Percentiles rank a stretch among this genome's conserved stretches.
These are phyloP conservation scores for Cancer borealis DNA, from an alignment of 2,888 invertebrate species.

Conservation along the genomic window DNA sequence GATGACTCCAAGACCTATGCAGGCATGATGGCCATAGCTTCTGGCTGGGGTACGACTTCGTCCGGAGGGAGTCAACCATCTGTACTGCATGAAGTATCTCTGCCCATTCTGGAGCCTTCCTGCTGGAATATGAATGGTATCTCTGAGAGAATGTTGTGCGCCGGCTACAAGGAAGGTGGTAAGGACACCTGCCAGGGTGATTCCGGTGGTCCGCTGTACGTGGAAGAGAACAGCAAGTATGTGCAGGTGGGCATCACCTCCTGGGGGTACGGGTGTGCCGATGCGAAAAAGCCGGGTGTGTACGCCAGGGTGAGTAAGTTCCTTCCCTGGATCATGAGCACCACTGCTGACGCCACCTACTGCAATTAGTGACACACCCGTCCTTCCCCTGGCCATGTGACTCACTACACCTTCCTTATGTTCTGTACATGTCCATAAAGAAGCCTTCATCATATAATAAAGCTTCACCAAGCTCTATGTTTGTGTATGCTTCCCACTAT, in stretches of 20 bases:
- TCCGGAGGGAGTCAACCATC: background rate
- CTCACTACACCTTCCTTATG: too few species aligned
- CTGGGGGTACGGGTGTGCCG: conserved; percentile 32
- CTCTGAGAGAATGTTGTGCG: conserved; percentile 66
- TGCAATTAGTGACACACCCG: background rate
- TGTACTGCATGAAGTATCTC: conserved; percentile 53
- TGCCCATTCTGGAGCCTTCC: conserved; percentile 56
- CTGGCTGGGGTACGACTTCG: conserved; percentile 59
- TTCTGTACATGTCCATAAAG: too few species aligned
- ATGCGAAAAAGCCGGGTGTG: background rate
- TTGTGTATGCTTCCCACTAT: too few species aligned
- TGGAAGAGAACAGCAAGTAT: conserved; percentile 18
- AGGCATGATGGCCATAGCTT: conserved; percentile 47
- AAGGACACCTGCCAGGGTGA: conserved; percentile 92
- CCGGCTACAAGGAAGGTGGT: conserved; percentile 86
- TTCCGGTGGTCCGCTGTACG: conserved; percentile 69
- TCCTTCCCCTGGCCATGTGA: background rate
- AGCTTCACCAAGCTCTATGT: too few species aligned
- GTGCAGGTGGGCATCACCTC: conserved; percentile 45
- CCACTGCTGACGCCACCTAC: conserved; percentile 46
- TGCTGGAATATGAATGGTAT: background rate
- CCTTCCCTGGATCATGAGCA: conserved; percentile 37
- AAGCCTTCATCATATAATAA: too few species aligned
- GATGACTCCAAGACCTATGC: background rate
- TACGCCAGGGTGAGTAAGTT: conserved; percentile 49